A percentile compares a stretch with the other conserved stretches of the same genome.
Evolutionary conservation across 1,140 invertebrate species (phyloP).

Genomic region (Pseudomyrmex gracilis): DNA sequence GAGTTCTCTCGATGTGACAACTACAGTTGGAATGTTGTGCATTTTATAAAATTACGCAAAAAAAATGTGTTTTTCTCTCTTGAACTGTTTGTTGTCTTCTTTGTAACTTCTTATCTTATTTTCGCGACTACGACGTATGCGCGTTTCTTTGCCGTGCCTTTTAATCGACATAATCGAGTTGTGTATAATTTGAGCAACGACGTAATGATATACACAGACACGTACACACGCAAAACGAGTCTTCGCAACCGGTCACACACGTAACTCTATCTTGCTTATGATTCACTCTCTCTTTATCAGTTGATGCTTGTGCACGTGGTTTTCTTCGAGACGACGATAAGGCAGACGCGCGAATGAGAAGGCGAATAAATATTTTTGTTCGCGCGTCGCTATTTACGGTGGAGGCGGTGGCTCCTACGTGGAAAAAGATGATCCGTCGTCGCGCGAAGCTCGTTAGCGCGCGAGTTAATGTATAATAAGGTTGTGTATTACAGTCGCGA

Average conservation of each 20-base stretch:
- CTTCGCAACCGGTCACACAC: constrained; percentile 39
- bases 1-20: too few species aligned
- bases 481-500: too few species aligned
- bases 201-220: constrained; percentile 16
- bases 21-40: neutral
- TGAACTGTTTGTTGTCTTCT: neutral
- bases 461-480: constrained; percentile 18
- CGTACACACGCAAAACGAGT: neutral
- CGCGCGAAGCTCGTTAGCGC: constrained; percentile 28
- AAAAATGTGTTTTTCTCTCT: too few species aligned
- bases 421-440: constrained; percentile 52
- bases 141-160: neutral
- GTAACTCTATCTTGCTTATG: constrained; percentile 60
- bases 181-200: constrained; percentile 18
- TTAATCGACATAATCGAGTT: constrained; percentile 2
- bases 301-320: constrained; percentile 55
- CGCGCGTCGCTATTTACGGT: constrained; percentile 49
- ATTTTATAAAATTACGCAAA: neutral
- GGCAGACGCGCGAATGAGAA: constrained; percentile 46
- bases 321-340: constrained; percentile 47
- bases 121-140: neutral
- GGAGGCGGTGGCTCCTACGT: constrained; percentile 26
- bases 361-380: constrained; percentile 49
- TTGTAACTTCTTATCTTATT: neutral
- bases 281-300: constrained; percentile 69